A percentile compares a stretch with the other conserved stretches of the same genome.
Conservation (phyloP, 2,113 vertebrate species). For the human (Homo sapiens) region DNA sequence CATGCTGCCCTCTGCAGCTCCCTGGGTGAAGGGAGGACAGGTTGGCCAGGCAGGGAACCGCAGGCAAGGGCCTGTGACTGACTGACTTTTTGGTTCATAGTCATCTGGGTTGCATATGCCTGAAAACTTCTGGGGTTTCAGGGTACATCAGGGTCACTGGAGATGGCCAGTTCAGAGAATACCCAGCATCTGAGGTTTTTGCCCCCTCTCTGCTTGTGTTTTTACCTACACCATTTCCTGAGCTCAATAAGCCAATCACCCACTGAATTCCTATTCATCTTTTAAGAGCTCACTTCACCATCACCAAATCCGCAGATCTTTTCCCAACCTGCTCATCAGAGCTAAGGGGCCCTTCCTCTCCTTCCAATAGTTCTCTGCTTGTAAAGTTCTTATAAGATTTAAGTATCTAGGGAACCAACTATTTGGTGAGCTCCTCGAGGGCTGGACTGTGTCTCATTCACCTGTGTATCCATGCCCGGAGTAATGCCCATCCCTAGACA, state of each 20-base stretch:
- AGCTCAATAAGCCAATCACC: background rate
- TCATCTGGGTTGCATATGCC: background rate
- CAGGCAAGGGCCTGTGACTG: background rate
- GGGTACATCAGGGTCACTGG: background rate
- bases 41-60: background rate
- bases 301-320: background rate
- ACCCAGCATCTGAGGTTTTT: background rate
- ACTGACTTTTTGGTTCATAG: background rate
- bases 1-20: background rate
- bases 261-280: background rate
- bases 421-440: background rate
- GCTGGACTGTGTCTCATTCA: background rate
- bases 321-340: background rate
- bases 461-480: accelerated
- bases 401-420: background rate
- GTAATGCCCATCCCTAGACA: background rate
- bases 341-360: background rate
- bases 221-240: background rate
- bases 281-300: background rate
- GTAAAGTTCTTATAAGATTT: background rate
- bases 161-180: background rate
- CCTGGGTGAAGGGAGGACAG: background rate
- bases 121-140: background rate
- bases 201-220: background rate
- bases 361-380: background rate